Percentiles rank a stretch among this genome's conserved stretches.
Conservation (phyloP, 1,140 invertebrate genomes). For the Meloidogyne exigua region DNA sequence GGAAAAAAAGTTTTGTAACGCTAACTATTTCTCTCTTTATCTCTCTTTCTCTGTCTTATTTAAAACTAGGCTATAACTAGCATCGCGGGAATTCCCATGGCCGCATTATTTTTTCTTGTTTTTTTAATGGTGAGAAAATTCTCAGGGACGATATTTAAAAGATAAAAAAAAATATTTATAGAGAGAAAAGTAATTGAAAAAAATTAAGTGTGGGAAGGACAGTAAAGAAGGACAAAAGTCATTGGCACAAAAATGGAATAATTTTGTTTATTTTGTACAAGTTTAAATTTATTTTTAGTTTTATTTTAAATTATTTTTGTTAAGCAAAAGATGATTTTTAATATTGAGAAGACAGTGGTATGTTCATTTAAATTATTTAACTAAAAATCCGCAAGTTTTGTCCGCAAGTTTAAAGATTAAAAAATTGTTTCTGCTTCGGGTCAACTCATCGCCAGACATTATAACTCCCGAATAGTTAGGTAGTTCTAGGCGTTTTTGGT, state of each 20-base stretch:
- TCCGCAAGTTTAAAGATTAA: no score
- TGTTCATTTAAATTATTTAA: no score
- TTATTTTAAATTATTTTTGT: no score
- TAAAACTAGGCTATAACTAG: neutral
- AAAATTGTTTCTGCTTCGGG: no score
- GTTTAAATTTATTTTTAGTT: no score
- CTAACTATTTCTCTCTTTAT: neutral
- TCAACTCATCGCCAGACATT: no score
- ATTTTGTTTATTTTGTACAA: neutral
- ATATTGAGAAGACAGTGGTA: no score
- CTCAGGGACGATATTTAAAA: neutral
- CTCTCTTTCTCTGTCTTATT: neutral
- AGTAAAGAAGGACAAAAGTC: neutral
- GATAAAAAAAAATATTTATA: neutral
- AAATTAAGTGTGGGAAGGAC: neutral
- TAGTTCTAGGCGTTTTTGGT: no score
- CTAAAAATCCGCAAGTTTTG: no score
- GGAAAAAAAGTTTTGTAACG: neutral
- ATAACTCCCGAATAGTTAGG: no score
- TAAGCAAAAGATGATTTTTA: no score
- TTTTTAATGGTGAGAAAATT: conserved; percentile 2
- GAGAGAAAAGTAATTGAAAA: neutral
- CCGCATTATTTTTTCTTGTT: neutral
- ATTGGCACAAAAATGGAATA: neutral
- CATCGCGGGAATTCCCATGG: neutral